Evolutionary conservation across 2,888 invertebrate species (phyloP), one percentile per base, ranked within the genome.

Genomic region (Rhodophaea formosa): DNA sequence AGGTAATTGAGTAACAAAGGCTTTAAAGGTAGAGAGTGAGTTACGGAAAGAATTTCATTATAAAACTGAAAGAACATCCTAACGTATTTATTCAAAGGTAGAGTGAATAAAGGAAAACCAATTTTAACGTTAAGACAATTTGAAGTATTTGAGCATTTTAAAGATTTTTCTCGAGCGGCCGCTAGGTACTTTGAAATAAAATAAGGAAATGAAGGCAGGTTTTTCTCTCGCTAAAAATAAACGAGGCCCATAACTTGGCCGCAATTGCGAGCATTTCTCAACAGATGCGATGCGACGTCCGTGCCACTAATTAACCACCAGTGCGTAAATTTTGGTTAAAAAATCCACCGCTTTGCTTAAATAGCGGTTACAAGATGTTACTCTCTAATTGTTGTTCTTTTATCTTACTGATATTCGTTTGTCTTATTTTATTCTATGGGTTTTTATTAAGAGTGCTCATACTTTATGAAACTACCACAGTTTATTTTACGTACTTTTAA

Each of bases 211-310:
- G 67, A 78, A 79, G 67, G 74, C 72, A 69, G 62, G 68, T 71
- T 75, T 54, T 79, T 77, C 77, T 75, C 69, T 70, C 62, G 74
- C 70, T 77, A 75, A 80, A 81, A 82, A 82, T 79, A 83, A 85
- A 85, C 75, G 81, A 75, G 73, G 63, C 68, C 70, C 81, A 85
- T 85, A 85, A 86, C 84, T 86, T 76, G 75, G 74, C 74, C 82
- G 77, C 81, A 82, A 85, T 83, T 79, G 81, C 82, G 68, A 71
- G 74, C 75, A 80, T 82, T 83, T 78, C 80, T 83, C 79, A 81
- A 74, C 84, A 83, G 81, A 77, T 77, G 80, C 64, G 66, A 74
- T 75, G 76, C 76, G 80, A 77, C 78, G 74, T 66, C 68, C 61
- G 72, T 65, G 68, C 77, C 72, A 65, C 79, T 84, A 84, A 84